Evolutionary conservation across 1,140 invertebrate genomes (phyloP), one percentile per base, ranked within the genome.

Genomic region (Achatina immaculata): DNA sequence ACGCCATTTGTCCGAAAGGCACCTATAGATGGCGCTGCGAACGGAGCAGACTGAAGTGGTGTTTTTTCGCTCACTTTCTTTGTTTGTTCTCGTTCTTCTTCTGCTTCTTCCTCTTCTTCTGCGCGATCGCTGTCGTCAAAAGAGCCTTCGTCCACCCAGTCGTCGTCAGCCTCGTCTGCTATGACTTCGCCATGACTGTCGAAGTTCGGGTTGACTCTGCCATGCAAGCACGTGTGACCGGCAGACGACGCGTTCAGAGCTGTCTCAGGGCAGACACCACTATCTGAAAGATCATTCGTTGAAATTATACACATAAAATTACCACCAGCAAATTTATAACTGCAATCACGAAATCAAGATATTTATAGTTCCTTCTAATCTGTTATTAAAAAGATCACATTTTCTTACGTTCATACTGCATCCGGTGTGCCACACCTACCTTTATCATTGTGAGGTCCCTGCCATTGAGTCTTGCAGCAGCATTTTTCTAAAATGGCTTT

Each of bases 401-500:
- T n/a, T n/a, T n/a, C n/a, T n/a, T n/a, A n/a, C n/a, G n/a, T n/a
- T n/a, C n/a, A n/a, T n/a, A n/a, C n/a, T n/a, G n/a, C n/a, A n/a
- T n/a, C n/a, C n/a, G n/a, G n/a, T n/a, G n/a, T n/a, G n/a, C n/a
- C n/a, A n/a, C n/a, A n/a, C n/a, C n/a, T n/a, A n/a, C n/a, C n/a
- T n/a, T n/a, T n/a, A n/a, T n/a, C n/a, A n/a, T n/a, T n/a, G n/a
- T n/a, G n/a, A n/a, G n/a, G n/a, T n/a, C n/a, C n/a, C n/a, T n/a
- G n/a, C n/a, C n/a, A n/a, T 51, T 48, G 31, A 45, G 42, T 31
- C 81, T 83, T 85, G 16, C 83, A 80, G 62, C 83, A 84, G 36
- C 80, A 82, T 11, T 69, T 38, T 58, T 74, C 55, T 40, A 83
- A 51, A 11, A 89, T 75, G 24, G 86, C 75, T 45, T 84, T 82